Base-by-base conservation (phyloP, 1,140 invertebrate species). In the Euwallacea similis region DNA sequence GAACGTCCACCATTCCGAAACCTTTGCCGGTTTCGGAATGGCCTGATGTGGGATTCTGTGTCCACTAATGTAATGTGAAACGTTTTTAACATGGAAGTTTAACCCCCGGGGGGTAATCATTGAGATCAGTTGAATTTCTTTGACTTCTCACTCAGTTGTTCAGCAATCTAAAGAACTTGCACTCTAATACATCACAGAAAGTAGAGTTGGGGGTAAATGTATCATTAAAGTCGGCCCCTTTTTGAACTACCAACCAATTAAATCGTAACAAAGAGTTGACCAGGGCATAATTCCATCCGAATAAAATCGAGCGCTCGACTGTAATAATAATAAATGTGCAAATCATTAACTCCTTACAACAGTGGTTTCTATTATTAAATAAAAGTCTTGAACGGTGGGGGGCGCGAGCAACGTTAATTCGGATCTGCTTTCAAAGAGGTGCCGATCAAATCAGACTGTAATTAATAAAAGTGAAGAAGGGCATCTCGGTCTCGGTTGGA, bases 331-430 rank as follows among this genome's bases (percentile, higher is more conserved):
- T 66, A 58, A 66, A 58, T 59, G 65, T 67, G 65, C 65, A 67
- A 67, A 67, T 67, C 65, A 67, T 67, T 67, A 67, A 65, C 63
- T 65, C 46, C 63, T 33, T 65, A 65, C 63, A 65, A 67, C 65
- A 67, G 65, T 67, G 65, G 65, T 58, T 67, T 67, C 65, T 67
- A 67, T 56, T 67, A 67, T 67, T 67, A 47, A 67, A 67, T 67
- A 67, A 67, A 67, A 67, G 65, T 67, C 33, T 33, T n/a, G 53
- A n/a, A 15, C 55, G 41, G 65, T 67, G 33, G 65, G 65, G 65
- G 65, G 65, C 54, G 13, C 53, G 53, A 67, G 44, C 44, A 8
- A 46, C 46, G 41, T 56, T 42, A 56, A 67, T 67, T 59, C 65
- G 64, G 42, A 41, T 56, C 53, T 42, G 21, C 50, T 66, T 66